Percentiles rank a stretch among this genome's conserved stretches.
These are phyloP conservation scores for Neopipo cinnamomea DNA, from an alignment of 2,113 vertebrate species.

Conservation along the genomic window DNA sequence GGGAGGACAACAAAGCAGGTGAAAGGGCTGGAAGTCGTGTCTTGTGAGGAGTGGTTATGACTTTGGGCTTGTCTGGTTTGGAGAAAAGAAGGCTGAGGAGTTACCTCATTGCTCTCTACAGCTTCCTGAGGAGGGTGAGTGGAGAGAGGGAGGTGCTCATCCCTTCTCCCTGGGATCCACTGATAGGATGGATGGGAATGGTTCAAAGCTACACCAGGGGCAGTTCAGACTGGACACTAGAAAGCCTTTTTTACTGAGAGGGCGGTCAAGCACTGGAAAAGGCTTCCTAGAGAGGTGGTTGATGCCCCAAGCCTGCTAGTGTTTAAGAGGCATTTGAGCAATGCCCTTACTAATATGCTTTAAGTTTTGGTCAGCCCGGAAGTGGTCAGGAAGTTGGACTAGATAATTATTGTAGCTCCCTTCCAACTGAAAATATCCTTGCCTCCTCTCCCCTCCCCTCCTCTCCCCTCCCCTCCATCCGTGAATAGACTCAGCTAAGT, in stretches of 20 bases:
- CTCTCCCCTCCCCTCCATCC: background rate
- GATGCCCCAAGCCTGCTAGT: background rate
- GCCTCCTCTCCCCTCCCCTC: too few species aligned
- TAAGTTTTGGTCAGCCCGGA: background rate
- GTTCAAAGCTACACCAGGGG: background rate
- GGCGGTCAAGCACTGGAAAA: background rate
- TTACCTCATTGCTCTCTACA: background rate
- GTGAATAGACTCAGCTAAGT: background rate
- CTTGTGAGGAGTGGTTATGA: background rate
- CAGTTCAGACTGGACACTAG: background rate
- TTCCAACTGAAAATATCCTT: background rate
- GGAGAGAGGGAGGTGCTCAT: background rate
- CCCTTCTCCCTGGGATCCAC: background rate
- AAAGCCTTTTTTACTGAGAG: background rate
- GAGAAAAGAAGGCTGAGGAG: background rate
- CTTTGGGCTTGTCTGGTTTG: background rate
- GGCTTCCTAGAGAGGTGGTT: background rate
- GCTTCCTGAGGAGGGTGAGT: background rate
- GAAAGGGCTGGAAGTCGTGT: background rate
- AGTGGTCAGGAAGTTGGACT: background rate
- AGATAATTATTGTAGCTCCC: background rate
- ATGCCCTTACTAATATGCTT: background rate
- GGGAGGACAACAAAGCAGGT: background rate
- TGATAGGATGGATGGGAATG: accelerated
- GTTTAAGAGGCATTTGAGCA: background rate